phyloP scores from a whole-genome alignment of 2,797 vertebrate genomes.

The Enteromius paludinosus region DNA sequence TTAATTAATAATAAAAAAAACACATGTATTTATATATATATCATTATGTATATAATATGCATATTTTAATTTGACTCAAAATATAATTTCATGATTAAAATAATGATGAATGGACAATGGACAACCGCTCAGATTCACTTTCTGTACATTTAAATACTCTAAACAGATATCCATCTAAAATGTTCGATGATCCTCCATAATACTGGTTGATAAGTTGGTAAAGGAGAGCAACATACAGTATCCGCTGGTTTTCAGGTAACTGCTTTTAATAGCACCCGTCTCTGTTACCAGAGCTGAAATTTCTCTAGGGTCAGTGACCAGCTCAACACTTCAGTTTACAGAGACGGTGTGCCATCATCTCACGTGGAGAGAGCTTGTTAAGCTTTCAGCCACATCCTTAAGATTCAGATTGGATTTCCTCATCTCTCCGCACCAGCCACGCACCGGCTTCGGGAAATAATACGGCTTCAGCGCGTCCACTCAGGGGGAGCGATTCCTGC shows the following conservation, averaged over 20 bases:
- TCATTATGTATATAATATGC: background rate
- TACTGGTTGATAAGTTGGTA: background rate
- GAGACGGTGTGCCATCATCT: conserved; percentile 50
- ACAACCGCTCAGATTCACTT: background rate
- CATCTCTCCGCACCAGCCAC: conserved; percentile 70
- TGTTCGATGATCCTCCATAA: background rate
- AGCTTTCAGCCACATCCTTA: conserved; percentile 58
- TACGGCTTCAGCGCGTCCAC: conserved; percentile 70
- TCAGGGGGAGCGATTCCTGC: conserved; percentile 74
- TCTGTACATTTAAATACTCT: background rate
- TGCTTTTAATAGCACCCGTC: conserved; percentile 28
- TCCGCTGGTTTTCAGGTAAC: conserved; percentile 25
- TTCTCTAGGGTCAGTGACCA: conserved; percentile 42
- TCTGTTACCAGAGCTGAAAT: conserved; percentile 46
- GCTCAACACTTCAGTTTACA: conserved; percentile 42
- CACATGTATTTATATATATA: background rate
- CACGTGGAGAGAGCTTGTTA: conserved; percentile 53
- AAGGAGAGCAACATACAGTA: background rate
- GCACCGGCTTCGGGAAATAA: conserved; percentile 66
- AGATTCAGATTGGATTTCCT: conserved; percentile 75
- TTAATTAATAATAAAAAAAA: background rate
- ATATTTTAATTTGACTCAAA: background rate
- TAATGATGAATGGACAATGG: background rate
- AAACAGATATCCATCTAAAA: background rate
- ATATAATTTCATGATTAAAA: background rate